phyloP scores from a whole-genome alignment of 2,797 vertebrate genomes.

The Sebastiscus tertius region DNA sequence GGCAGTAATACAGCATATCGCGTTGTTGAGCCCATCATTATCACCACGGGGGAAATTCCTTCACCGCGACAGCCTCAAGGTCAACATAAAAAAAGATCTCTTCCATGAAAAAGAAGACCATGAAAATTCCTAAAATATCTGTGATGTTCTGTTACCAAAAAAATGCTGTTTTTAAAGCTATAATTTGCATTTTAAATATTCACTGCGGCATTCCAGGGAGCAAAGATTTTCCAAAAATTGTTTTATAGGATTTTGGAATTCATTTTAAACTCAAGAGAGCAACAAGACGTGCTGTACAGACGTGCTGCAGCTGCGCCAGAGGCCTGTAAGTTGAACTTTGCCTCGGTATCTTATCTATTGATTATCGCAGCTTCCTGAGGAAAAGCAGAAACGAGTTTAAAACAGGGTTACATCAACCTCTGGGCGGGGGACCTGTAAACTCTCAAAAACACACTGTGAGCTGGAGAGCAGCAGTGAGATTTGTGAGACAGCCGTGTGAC shows the following conservation, averaged over 20 bases:
- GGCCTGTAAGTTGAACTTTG: not conserved
- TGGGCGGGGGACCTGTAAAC: not conserved
- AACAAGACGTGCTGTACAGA: not conserved
- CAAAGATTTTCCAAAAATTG: not conserved
- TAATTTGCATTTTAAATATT: not conserved
- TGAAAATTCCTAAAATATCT: not conserved
- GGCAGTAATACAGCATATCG: too few relatives aligned
- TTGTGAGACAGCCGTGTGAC: not conserved
- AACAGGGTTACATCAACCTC: not conserved
- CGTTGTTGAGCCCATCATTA: too few relatives aligned
- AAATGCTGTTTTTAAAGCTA: not conserved
- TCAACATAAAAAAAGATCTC: not conserved
- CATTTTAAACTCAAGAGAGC: not conserved
- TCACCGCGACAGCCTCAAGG: too few relatives aligned
- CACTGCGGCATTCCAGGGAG: not conserved
- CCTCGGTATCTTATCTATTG: slow-evolving; percentile 25
- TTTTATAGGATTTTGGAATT: not conserved
- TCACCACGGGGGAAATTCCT: too few relatives aligned
- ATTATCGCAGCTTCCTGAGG: slow-evolving; percentile 39
- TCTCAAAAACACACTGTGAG: not conserved
- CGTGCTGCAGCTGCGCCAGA: not conserved
- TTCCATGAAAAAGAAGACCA: not conserved
- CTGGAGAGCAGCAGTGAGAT: not conserved
- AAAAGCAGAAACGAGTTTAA: slow-evolving; percentile 34
- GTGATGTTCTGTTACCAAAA: not conserved